Evolutionary conservation across 2,888 invertebrate species (phyloP).

Genomic region (Hypomecis punctinalis): DNA sequence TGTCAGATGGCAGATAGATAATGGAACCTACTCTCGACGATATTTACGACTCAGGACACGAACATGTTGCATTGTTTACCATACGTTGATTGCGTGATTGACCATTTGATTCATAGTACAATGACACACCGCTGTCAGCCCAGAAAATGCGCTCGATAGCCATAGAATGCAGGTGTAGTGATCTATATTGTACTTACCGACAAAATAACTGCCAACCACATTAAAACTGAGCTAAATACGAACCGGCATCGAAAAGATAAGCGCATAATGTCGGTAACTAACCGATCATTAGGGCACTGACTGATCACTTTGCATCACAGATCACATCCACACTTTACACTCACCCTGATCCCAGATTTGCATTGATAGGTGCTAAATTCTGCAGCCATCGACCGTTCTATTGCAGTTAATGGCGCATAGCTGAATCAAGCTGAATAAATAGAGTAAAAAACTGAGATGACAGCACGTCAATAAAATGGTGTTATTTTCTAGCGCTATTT

Average conservation of each 20-base stretch:
- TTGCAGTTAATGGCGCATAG: conserved; percentile 83
- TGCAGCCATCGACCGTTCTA: conserved; percentile 71
- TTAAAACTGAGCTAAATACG: conserved; percentile 62
- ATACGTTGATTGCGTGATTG: conserved; percentile 50
- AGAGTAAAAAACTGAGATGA: conserved; percentile 79
- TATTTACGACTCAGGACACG: conserved; percentile 67
- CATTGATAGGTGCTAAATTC: conserved; percentile 67
- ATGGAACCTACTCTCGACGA: conserved; percentile 34
- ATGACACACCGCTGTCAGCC: conserved; percentile 38
- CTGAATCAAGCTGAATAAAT: conserved; percentile 80
- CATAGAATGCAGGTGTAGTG: conserved; percentile 22
- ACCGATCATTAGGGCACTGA: conserved; percentile 53
- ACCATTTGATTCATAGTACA: conserved; percentile 40
- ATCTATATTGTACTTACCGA: conserved; percentile 51
- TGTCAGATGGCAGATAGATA: conserved; percentile 29
- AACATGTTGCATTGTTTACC: conserved; percentile 76
- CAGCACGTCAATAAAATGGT: conserved; percentile 74
- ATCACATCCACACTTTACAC: conserved; percentile 61
- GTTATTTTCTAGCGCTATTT: conserved; percentile 55
- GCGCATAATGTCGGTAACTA: conserved; percentile 53
- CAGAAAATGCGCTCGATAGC: conserved; percentile 35
- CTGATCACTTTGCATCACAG: conserved; percentile 51
- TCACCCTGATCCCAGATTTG: conserved; percentile 58
- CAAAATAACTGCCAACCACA: conserved; percentile 59
- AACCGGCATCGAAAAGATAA: conserved; percentile 70